phyloP scores from a whole-genome alignment of 1,140 invertebrate genomes.

The Augochlora pura region DNA sequence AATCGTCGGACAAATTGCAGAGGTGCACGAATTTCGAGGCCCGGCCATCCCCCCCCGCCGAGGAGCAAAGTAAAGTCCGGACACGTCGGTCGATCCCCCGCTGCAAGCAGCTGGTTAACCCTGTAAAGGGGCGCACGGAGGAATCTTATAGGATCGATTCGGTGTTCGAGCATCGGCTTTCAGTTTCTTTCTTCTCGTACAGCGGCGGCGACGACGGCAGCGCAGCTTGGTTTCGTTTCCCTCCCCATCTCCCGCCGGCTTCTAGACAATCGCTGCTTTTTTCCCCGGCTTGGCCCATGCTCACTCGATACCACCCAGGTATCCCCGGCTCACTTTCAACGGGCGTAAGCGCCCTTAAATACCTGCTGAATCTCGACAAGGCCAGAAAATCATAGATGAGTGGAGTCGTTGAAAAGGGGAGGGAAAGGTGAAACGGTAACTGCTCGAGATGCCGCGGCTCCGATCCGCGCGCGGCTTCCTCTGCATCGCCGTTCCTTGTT shows the following conservation, averaged over 20 bases:
- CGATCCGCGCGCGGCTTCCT: neutral
- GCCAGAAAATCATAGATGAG: conserved; percentile 47
- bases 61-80: conserved; percentile 43
- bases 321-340: conserved; percentile 26
- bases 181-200: conserved; percentile 43
- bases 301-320: conserved; percentile 47
- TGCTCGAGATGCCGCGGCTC: conserved; percentile 43
- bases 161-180: conserved; percentile 62
- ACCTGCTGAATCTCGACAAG: conserved; percentile 54
- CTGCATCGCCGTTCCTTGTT: neutral
- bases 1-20: conserved; percentile 36
- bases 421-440: conserved; percentile 18
- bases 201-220: neutral
- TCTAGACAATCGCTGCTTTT: conserved; percentile 32
- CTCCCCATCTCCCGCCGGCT: neutral
- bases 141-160: conserved; percentile 63
- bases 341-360: conserved; percentile 62
- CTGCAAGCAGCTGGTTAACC: conserved; percentile 47
- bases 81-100: conserved; percentile 49
- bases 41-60: neutral
- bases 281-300: neutral
- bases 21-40: conserved; percentile 31
- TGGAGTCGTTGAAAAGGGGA: conserved; percentile 37
- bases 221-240: neutral
- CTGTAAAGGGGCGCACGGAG: conserved; percentile 49